A percentile compares a stretch with the other conserved stretches of the same genome.
Conservation (phyloP, 2,888 invertebrate species). For the Cotesia congregata region DNA sequence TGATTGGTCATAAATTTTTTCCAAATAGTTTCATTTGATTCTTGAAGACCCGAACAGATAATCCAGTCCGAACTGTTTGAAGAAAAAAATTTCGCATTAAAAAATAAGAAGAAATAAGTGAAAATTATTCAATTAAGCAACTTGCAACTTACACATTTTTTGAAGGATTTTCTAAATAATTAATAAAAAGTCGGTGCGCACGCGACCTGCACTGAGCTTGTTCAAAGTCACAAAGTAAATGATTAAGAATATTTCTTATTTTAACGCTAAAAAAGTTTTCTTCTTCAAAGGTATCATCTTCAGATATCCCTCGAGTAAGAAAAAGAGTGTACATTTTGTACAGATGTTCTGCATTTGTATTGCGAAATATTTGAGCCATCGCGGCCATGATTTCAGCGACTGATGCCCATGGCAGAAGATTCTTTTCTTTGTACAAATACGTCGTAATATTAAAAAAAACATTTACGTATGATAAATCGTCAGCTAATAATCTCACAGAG, state of each 20-base stretch:
- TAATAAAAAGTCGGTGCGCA: not conserved
- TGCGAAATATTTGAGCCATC: not conserved
- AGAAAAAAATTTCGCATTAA: not conserved
- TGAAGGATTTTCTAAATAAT: not conserved
- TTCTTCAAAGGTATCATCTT: conserved; percentile 49
- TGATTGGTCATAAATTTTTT: not conserved
- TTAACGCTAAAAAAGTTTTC: conserved; percentile 58
- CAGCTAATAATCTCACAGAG: conserved; percentile 75
- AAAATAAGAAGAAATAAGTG: not conserved
- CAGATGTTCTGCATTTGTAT: conserved; percentile 15
- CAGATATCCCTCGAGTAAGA: conserved; percentile 56
- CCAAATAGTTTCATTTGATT: conserved; percentile 49
- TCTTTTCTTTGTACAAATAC: conserved; percentile 76
- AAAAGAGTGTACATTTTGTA: conserved; percentile 55
- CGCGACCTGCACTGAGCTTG: not conserved
- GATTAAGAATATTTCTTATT: conserved; percentile 50
- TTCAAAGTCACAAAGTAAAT: not conserved
- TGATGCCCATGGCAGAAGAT: conserved; percentile 79
- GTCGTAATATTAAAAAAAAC: conserved; percentile 72
- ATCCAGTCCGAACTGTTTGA: conserved; percentile 42
- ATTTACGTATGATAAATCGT: conserved; percentile 59
- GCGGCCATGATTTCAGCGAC: conserved; percentile 53
- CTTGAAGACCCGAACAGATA: conserved; percentile 70
- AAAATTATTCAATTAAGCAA: not conserved
- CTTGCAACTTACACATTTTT: not conserved